Evolutionary conservation across 1,140 invertebrate genomes (phyloP).

Genomic region (Metopolophium dirhodum): DNA sequence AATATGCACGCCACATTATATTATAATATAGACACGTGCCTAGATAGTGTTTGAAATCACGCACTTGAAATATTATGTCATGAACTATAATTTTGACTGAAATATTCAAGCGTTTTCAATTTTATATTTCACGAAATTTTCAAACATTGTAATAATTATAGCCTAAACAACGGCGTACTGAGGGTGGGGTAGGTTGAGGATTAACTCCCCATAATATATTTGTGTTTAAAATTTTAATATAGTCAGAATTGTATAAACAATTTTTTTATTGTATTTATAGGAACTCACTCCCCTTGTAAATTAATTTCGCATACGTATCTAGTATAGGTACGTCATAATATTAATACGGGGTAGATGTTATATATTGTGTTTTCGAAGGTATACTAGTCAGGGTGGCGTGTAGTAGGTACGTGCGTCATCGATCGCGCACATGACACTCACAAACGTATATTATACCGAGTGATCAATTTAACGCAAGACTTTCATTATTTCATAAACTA

Average conservation of each 20-base stretch:
- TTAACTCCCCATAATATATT: not conserved
- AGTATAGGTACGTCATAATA: not conserved
- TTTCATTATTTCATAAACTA: not conserved
- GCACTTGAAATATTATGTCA: not conserved
- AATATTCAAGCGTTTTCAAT: no score
- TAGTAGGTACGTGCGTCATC: not conserved
- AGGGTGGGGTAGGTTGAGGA: no score
- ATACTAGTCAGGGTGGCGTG: not conserved
- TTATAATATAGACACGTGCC: not conserved
- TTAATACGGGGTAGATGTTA: not conserved
- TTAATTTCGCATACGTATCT: not conserved
- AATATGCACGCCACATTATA: no score
- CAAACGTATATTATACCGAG: no score
- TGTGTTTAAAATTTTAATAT: not conserved
- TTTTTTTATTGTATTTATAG: not conserved
- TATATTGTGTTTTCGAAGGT: not conserved
- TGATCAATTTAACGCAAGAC: not conserved
- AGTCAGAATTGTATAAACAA: not conserved
- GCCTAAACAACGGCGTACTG: no score
- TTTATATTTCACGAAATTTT: no score
- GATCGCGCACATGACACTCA: not conserved
- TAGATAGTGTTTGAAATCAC: not conserved
- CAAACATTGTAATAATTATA: no score
- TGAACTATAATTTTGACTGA: no score
- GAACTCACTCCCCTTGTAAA: not conserved